A percentile compares a stretch with the other conserved stretches of the same genome.
These are phyloP conservation scores for Lordiphosa andalusiaca DNA, from an alignment of 2,888 invertebrate genomes.

Conservation along the genomic window DNA sequence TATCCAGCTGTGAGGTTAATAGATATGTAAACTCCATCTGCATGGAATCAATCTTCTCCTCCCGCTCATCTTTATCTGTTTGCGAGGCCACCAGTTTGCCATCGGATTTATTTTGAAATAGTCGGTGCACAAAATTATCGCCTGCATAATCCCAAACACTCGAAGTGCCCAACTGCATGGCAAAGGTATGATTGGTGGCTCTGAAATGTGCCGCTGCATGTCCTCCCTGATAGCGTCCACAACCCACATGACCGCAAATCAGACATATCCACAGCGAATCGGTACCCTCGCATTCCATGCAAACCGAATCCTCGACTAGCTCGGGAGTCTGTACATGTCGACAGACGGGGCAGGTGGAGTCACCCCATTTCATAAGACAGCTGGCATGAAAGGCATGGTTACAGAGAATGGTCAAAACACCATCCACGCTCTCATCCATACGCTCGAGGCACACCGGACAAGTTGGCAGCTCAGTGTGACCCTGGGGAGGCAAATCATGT, in stretches of 20 bases:
- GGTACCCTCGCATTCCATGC: slow-evolving; percentile 83
- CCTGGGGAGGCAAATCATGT: slow-evolving; percentile 86
- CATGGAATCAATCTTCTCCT: slow-evolving; percentile 95
- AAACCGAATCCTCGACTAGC: slow-evolving; percentile 82
- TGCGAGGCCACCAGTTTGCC: slow-evolving; percentile 94
- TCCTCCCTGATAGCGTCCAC: slow-evolving; percentile 93
- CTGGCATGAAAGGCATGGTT: slow-evolving; percentile 98
- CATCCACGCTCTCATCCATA: slow-evolving; percentile 99
- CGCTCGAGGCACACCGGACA: slow-evolving; percentile 92
- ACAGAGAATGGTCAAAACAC: slow-evolving; percentile 97
- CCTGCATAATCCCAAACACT: slow-evolving; percentile 99
- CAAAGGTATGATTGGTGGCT: slow-evolving; percentile 97
- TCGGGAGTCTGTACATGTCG: slow-evolving; percentile 85
- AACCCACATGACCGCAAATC: slow-evolving; percentile 99
- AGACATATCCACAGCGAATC: slow-evolving; percentile 99
- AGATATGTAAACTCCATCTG: slow-evolving; percentile 98
- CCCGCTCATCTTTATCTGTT: slow-evolving; percentile 84
- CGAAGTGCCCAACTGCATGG: slow-evolving; percentile 96
- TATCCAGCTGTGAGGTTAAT: slow-evolving; percentile 96
- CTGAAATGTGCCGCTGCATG: slow-evolving; percentile 98
- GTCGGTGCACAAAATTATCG: slow-evolving; percentile 92
- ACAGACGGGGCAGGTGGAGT: slow-evolving; percentile 98
- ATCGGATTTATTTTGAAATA: slow-evolving; percentile 97
- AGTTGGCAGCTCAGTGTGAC: slow-evolving; percentile 96
- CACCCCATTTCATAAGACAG: slow-evolving; percentile 97